Conservation (phyloP, 2,797 vertebrate species). For the Sebastes matsubarae region DNA sequence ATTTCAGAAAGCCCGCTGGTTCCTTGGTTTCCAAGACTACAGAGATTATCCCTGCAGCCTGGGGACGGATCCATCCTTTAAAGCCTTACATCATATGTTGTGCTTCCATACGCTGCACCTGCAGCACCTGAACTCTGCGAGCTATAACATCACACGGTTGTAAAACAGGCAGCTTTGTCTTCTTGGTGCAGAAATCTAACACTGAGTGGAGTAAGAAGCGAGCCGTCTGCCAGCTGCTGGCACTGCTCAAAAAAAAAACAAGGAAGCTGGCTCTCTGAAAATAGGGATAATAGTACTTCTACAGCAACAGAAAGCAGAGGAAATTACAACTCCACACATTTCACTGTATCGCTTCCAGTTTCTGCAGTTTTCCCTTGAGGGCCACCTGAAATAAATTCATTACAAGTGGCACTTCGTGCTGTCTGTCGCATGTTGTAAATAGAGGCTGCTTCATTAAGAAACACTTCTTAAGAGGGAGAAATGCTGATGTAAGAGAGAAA, state of each 20-base stretch:
- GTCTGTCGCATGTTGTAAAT: neutral
- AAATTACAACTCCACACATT: conserved; percentile 1
- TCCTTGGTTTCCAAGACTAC: conserved; percentile 36
- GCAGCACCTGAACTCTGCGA: conserved; percentile 21
- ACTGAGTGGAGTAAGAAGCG: conserved; percentile 5
- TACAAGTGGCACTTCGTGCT: neutral
- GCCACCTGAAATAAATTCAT: neutral
- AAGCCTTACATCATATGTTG: neutral
- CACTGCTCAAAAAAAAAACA: neutral
- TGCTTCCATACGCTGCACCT: neutral
- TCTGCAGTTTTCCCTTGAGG: neutral
- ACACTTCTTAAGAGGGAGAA: neutral
- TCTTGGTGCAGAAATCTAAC: neutral
- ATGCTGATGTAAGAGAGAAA: neutral
- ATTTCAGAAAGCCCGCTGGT: neutral
- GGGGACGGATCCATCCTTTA: neutral
- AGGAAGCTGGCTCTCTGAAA: conserved; percentile 4
- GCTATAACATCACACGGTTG: neutral
- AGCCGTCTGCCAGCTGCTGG: conserved; percentile 8
- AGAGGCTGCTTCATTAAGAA: neutral
- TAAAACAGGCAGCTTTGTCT: conserved; percentile 3
- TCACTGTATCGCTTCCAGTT: neutral
- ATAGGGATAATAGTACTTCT: conserved; percentile 7
- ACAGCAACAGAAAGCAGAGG: neutral
- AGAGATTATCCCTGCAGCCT: neutral